Evolutionary conservation across 2,888 invertebrate genomes (phyloP).

Genomic region (Leptarthrus brevirostris): DNA sequence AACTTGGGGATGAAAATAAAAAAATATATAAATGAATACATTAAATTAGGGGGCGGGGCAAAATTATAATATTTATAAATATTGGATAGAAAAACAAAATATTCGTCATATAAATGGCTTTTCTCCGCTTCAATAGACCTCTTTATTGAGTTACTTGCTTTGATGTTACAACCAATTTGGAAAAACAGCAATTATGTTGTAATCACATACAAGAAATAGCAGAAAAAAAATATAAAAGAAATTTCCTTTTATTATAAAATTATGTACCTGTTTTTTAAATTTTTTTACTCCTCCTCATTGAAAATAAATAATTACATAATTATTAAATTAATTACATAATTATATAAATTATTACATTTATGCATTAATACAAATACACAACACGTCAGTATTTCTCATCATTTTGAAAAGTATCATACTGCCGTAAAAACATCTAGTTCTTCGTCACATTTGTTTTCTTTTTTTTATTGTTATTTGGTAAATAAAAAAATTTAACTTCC

Average conservation of each 20-base stretch:
- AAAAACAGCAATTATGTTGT: slow-evolving; percentile 33
- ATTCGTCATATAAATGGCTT: slow-evolving; percentile 37
- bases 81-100: slow-evolving; percentile 14
- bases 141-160: slow-evolving; percentile 43
- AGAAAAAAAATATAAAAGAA: slow-evolving; percentile 30
- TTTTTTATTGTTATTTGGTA: slow-evolving; percentile 26
- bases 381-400: slow-evolving; percentile 3
- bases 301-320: slow-evolving; percentile 48
- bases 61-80: neutral
- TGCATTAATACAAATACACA: slow-evolving; percentile 47
- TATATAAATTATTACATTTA: slow-evolving; percentile 46
- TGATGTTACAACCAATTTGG: slow-evolving; percentile 47
- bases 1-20: neutral
- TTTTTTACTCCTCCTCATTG: slow-evolving; percentile 29
- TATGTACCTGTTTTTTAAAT: slow-evolving; percentile 34
- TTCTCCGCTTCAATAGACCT: slow-evolving; percentile 43
- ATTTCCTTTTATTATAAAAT: slow-evolving; percentile 43
- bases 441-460: slow-evolving; percentile 29
- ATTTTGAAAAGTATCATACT: neutral
- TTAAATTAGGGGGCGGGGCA: neutral
- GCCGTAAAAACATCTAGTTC: slow-evolving; percentile 28
- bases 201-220: slow-evolving; percentile 39
- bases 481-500: neutral
- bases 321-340: slow-evolving; percentile 48
- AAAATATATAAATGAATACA: neutral